A percentile compares a stretch with the other conserved stretches of the same genome.
phyloP scores from a whole-genome alignment of 1,140 invertebrate genomes.

The Lineus longissimus region DNA sequence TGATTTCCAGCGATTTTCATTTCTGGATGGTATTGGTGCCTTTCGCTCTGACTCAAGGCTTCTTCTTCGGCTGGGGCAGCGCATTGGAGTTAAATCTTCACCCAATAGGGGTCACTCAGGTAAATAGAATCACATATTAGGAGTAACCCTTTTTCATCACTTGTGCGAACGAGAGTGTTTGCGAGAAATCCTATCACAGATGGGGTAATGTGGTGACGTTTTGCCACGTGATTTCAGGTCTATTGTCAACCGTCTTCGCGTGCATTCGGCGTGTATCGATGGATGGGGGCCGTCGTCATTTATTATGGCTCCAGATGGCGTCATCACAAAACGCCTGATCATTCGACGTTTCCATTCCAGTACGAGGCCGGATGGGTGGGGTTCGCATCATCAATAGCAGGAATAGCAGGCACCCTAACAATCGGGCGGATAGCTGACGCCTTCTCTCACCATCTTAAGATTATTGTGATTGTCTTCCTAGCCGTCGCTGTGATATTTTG shows the following conservation, averaged over 20 bases:
- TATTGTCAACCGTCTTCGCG: too few species aligned
- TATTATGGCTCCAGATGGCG: too few species aligned
- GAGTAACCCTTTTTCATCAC: too few species aligned
- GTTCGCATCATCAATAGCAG: constrained; percentile 30
- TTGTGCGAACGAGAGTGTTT: too few species aligned
- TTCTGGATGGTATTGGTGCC: constrained; percentile 33
- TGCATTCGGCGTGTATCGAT: too few species aligned
- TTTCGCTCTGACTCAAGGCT: constrained; percentile 29
- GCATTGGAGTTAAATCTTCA: constrained; percentile 34
- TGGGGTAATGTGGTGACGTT: too few species aligned
- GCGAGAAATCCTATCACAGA: too few species aligned
- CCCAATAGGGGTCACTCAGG: constrained; percentile 21
- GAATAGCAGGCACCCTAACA: constrained; percentile 30
- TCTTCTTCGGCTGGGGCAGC: constrained; percentile 33
- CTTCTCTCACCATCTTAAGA: constrained; percentile 29
- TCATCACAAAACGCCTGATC: too few species aligned
- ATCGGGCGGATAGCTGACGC: constrained; percentile 36
- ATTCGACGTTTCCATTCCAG: constrained; percentile 10
- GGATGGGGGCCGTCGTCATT: too few species aligned
- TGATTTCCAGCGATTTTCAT: constrained; percentile 24
- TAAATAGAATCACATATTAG: too few species aligned
- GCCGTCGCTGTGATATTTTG: constrained; percentile 19
- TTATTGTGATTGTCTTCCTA: constrained; percentile 25
- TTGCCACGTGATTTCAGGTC: too few species aligned
- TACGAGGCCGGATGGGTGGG: constrained; percentile 37